These are phyloP conservation scores for Manacus vitellinus DNA, from an alignment of 2,113 vertebrate species.

Conservation along the genomic window DNA sequence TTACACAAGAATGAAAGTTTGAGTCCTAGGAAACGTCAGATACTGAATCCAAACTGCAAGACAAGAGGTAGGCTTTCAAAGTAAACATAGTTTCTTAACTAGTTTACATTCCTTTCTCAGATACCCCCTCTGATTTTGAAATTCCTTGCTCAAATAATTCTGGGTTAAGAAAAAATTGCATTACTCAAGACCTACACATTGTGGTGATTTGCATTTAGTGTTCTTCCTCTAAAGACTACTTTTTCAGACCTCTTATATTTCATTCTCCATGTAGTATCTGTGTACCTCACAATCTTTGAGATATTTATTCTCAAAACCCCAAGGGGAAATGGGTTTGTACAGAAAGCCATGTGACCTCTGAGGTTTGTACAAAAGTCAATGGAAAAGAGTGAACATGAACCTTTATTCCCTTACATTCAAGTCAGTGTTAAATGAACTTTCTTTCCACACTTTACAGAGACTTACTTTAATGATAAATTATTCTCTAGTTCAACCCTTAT, in stretches of 20 bases:
- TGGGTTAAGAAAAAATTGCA: background rate
- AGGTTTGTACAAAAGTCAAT: background rate
- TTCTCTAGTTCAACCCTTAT: background rate
- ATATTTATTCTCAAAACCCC: background rate
- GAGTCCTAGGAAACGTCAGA: background rate
- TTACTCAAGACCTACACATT: background rate
- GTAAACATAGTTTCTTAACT: rapidly evolving
- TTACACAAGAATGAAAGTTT: background rate
- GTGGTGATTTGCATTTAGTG: background rate
- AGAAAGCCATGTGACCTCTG: background rate
- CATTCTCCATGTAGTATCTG: background rate
- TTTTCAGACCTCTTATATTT: background rate
- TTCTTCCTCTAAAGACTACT: background rate
- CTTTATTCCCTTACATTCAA: background rate
- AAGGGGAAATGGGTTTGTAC: background rate
- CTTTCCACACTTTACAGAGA: background rate
- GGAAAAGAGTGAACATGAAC: background rate
- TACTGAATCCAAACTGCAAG: background rate
- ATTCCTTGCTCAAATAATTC: background rate
- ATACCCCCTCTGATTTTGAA: background rate
- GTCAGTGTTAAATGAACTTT: background rate
- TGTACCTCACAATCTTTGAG: background rate
- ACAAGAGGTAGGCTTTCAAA: background rate
- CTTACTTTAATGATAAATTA: background rate
- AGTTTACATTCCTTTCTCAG: background rate